Conservation (phyloP, 2,113 vertebrate species). For the Hypomesus transpacificus region DNA sequence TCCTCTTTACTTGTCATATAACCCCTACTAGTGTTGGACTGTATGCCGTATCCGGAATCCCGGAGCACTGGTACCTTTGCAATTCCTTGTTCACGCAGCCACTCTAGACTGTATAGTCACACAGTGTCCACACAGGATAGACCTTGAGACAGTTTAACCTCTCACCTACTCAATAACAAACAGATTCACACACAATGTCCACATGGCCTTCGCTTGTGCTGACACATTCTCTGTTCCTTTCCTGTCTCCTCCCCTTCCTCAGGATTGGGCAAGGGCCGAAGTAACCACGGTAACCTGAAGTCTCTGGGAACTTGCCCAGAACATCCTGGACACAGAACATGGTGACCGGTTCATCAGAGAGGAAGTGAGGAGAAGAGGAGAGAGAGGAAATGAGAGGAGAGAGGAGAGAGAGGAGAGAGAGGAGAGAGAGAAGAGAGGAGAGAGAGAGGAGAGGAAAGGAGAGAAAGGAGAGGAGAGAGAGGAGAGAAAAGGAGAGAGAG, state of each 20-base stretch:
- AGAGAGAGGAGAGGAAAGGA: slow-evolving; percentile 13
- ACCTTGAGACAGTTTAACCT: not conserved
- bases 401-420: not conserved
- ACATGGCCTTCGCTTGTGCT: slow-evolving; percentile 20
- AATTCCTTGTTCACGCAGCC: no score
- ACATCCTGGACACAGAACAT: slow-evolving; percentile 38
- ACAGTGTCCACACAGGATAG: no score
- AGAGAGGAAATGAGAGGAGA: slow-evolving; percentile 4
- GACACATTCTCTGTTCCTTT: slow-evolving; percentile 44
- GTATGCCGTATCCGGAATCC: no score
- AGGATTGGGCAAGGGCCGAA: not conserved
- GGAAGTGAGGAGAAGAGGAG: no score
- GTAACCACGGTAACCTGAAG: not conserved
- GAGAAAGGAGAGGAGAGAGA: no score
- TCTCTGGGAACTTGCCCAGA: slow-evolving; percentile 21
- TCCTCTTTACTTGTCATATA: no score
- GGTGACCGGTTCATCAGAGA: slow-evolving; percentile 20
- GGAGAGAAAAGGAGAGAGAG: no score
- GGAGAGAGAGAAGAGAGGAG: not conserved
- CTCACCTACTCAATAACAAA: not conserved
- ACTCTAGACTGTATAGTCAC: no score
- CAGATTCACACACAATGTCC: not conserved
- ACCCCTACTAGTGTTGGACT: no score
- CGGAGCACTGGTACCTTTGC: not conserved
- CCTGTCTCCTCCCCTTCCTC: slow-evolving; percentile 36